Base-by-base conservation (phyloP, 2,888 invertebrate genomes). In the Nomada fabriciana region DNA sequence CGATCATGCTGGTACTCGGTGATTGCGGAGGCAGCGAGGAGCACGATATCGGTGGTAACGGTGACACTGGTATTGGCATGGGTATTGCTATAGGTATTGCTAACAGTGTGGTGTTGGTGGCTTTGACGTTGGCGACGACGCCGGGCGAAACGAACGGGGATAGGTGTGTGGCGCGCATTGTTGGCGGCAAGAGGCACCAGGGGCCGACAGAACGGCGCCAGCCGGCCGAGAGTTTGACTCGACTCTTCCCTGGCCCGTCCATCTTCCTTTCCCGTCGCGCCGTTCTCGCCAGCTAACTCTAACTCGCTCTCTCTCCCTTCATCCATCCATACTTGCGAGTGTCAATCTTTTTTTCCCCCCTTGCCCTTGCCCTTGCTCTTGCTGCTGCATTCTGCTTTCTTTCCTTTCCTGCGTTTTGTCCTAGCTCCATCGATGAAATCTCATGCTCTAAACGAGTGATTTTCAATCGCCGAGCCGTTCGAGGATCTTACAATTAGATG, bases 191-290 rank as follows among this genome's bases (percentile, higher is more conserved):
- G 87, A 88, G 89, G 85, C 83, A 86, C 89, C 85, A 88, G 89
- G 89, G 88, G 86, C 90, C 92, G 91, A 90, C 92, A 88, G 91
- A 89, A 88, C 91, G 92, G 92, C 92, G 90, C 90, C 90, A 91
- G 89, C 86, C 87, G 87, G 83, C 85, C 82, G 83, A 88, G 88
- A 89, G 90, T 88, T 88, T 89, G 83, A 86, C 82, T 88, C 86
- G 81, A 82, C 79, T 86, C 84, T 84, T 87, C 84, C 69, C 50
- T 47, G 61, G 23, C 36, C 55, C 52, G 68, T 76, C 61, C 36
- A 25, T 25, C 70, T 72, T 67, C 60, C 72, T 74, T 63, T 20
- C 25, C 36, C 73, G 50, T 65, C 55, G 25, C n/a, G 42, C 15
- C 59, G 53, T 52, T 29, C 23, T 55, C 55, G 29, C 29, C 29